These are phyloP conservation scores for Tenualosa thibaudeaui DNA, from an alignment of 2,797 vertebrate genomes.

Conservation along the genomic window DNA sequence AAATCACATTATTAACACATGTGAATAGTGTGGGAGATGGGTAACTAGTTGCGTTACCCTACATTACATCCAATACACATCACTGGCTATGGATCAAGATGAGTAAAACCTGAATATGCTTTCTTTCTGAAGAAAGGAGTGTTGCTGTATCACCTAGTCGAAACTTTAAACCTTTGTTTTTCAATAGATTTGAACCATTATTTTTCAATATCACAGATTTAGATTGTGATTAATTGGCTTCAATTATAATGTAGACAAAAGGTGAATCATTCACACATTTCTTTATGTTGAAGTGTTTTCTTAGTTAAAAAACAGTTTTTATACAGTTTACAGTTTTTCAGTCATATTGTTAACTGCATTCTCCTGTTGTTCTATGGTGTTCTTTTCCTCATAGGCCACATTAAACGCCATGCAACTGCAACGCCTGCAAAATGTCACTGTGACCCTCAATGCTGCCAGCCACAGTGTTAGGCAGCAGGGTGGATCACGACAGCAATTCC, in stretches of 20 bases:
- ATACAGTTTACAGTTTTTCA: too few species aligned
- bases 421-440: conserved; percentile 67
- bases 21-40: too few species aligned
- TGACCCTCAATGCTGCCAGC: conserved; percentile 69
- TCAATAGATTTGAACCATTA: too few species aligned
- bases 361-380: neutral
- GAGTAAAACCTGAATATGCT: too few species aligned
- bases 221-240: too few species aligned
- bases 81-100: neutral
- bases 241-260: too few species aligned
- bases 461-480: conserved; percentile 68
- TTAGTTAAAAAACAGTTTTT: too few species aligned
- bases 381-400: conserved; percentile 64
- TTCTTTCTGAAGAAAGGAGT: neutral
- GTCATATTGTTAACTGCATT: neutral
- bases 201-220: too few species aligned
- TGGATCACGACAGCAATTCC: conserved; percentile 60
- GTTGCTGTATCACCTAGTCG: neutral
- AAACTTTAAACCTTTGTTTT: too few species aligned
- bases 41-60: neutral
- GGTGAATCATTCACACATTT: too few species aligned
- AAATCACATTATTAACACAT: too few species aligned
- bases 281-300: neutral
- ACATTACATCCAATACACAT: neutral
- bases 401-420: conserved; percentile 76